Evolutionary conservation across 2,113 vertebrate genomes (phyloP).

Genomic region (Vireo altiloquus): DNA sequence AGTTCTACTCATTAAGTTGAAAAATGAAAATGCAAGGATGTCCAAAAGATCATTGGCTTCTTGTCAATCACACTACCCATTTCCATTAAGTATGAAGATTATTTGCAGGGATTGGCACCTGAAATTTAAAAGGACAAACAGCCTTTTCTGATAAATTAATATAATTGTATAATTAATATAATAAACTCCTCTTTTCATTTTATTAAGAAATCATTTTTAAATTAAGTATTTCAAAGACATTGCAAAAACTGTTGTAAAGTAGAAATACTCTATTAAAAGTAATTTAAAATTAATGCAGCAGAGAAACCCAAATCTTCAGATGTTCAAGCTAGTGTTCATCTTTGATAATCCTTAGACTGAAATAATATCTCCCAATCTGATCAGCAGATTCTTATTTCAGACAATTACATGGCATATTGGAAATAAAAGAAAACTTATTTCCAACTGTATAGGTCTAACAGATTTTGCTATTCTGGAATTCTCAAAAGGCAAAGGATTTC

Average conservation of each 20-base stretch:
- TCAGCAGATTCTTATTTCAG: not conserved
- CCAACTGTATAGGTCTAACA: not conserved
- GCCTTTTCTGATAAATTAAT: not conserved
- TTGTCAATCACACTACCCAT: not conserved
- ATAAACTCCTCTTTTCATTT: constrained; percentile 27
- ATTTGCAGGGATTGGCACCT: not conserved
- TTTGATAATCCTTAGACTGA: not conserved
- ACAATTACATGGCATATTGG: not conserved
- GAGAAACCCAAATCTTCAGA: not conserved
- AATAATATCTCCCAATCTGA: not conserved
- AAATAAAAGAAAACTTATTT: constrained; percentile 15
- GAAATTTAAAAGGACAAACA: constrained; percentile 32
- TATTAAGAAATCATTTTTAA: constrained; percentile 3
- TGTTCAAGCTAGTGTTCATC: constrained; percentile 8
- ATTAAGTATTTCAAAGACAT: not conserved
- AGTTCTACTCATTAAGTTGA: constrained; percentile 2
- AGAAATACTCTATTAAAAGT: constrained; percentile 11
- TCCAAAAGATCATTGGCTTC: not conserved
- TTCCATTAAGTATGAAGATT: constrained; percentile 24
- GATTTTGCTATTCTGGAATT: not conserved
- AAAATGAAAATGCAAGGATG: not conserved
- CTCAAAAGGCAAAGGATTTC: not conserved
- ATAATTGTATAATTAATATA: no score
- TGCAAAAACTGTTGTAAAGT: not conserved
- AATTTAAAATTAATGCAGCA: not conserved